These are phyloP conservation scores for Girardia tigrina DNA, from an alignment of 2,888 invertebrate species.

Conservation along the genomic window DNA sequence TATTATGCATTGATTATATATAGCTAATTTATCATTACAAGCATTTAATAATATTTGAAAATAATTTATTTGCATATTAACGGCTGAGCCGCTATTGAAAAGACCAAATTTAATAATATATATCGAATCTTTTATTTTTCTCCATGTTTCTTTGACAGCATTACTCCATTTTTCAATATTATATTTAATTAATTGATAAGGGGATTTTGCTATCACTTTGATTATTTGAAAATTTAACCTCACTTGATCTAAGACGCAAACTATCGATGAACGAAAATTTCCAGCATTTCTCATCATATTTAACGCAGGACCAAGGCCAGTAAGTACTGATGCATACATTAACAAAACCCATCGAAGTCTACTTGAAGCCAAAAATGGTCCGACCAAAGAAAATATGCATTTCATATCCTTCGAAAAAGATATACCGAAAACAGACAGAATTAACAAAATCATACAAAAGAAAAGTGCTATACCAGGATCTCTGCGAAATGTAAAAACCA, in stretches of 20 bases:
- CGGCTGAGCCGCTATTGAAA: not conserved
- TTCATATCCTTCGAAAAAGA: conserved; percentile 9
- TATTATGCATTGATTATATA: not conserved
- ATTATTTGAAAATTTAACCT: not conserved
- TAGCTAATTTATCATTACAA: conserved; percentile 4
- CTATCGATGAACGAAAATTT: not conserved
- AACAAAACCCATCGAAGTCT: not conserved
- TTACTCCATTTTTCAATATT: conserved; percentile 1
- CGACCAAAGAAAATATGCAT: not conserved
- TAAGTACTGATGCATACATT: not conserved
- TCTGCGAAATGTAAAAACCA: not conserved
- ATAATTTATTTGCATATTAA: not conserved
- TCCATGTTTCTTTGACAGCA: not conserved
- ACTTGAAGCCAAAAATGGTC: not conserved
- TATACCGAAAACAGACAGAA: not conserved
- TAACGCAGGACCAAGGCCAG: not conserved
- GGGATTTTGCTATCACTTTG: not conserved
- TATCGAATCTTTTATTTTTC: not conserved
- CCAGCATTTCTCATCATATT: conserved; percentile 18
- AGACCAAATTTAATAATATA: not conserved
- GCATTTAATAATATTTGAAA: not conserved
- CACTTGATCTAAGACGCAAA: not conserved
- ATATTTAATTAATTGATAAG: not conserved
- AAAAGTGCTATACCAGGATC: not conserved
- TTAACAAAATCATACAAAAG: not conserved